Conservation (phyloP, 92 coral and sea anemone species). For the Anthopleura xanthogrammica region DNA sequence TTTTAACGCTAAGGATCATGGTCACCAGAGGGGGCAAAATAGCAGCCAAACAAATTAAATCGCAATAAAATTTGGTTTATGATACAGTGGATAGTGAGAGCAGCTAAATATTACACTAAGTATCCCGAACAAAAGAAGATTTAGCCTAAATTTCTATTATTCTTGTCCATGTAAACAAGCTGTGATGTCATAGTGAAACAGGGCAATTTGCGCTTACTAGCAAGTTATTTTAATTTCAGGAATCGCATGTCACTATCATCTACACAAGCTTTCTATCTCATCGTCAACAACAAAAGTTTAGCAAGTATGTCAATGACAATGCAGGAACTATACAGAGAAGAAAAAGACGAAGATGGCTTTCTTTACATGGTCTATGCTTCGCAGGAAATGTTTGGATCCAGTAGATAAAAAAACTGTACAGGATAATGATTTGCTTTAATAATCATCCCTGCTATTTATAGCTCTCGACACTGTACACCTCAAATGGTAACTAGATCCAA, state of each 20-base stretch:
- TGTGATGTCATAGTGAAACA: too few species aligned
- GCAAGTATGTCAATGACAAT: conserved; percentile 99
- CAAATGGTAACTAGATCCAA: background rate
- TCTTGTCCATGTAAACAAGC: too few species aligned
- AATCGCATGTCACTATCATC: conserved; percentile 96
- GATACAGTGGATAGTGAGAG: too few species aligned
- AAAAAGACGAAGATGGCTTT: conserved; percentile 99
- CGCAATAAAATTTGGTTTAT: too few species aligned
- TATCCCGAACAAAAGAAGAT: too few species aligned
- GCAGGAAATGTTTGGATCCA: conserved; percentile 96
- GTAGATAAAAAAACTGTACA: background rate
- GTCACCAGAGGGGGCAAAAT: too few species aligned
- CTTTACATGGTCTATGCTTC: conserved; percentile 99
- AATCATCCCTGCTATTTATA: conserved; percentile 5
- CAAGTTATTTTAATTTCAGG: conserved; percentile 43
- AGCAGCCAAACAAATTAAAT: too few species aligned
- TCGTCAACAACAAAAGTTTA: conserved; percentile 97
- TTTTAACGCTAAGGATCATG: too few species aligned
- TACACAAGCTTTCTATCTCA: conserved; percentile 98
- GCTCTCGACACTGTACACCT: background rate
- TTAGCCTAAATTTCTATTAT: too few species aligned
- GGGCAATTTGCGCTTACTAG: too few species aligned
- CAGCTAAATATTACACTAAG: too few species aligned
- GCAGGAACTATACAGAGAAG: conserved; percentile 95
- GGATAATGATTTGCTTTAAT: background rate